These are phyloP conservation scores for Antigone vipio DNA, from an alignment of 2,113 vertebrate species.

Conservation along the genomic window DNA sequence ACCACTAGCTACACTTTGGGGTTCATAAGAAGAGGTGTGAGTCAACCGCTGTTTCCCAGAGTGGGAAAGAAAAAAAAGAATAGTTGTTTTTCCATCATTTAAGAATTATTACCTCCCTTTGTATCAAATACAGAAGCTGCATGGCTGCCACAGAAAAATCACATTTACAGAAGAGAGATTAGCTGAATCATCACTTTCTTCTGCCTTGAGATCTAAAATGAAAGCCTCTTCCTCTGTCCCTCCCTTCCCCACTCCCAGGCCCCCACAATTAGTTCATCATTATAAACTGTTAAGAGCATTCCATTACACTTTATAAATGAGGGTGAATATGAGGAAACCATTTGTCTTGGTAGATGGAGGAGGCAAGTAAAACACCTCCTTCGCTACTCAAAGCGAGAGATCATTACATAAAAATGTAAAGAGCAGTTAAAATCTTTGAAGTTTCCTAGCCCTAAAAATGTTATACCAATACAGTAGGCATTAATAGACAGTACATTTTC, in stretches of 20 bases:
- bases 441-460: not conserved
- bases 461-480: not conserved
- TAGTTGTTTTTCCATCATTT: not conserved
- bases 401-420: not conserved
- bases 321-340: not conserved
- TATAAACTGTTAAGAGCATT: not conserved
- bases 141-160: not conserved
- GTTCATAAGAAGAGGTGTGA: not conserved
- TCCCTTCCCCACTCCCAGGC: not conserved
- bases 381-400: not conserved
- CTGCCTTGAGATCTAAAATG: not conserved
- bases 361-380: not conserved
- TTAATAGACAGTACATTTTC: not conserved
- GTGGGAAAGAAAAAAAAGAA: not conserved
- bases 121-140: not conserved
- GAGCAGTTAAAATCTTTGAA: not conserved
- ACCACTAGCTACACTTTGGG: not conserved
- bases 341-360: not conserved
- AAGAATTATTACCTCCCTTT: not conserved
- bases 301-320: not conserved
- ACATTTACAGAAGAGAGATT: not conserved
- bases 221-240: not conserved
- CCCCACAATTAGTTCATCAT: not conserved
- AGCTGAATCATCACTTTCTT: not conserved
- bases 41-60: not conserved